Conservation (phyloP, 2,888 invertebrate genomes). For the Nezara viridula region DNA sequence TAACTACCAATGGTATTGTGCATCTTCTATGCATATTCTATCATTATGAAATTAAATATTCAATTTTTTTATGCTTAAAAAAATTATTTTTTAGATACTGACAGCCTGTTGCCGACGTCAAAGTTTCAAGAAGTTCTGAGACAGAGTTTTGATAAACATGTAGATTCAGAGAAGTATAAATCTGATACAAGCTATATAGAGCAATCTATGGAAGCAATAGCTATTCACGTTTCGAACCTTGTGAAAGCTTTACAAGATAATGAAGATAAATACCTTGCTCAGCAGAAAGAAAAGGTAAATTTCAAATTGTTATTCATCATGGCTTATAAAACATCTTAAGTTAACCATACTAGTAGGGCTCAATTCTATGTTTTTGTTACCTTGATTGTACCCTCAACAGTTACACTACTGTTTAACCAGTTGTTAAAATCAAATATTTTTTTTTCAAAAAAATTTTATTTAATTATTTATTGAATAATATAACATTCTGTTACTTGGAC, state of each 20-base stretch:
- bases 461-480: too few species aligned
- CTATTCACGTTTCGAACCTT: conserved; percentile 66
- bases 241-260: conserved; percentile 66
- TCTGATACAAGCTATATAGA: conserved; percentile 65
- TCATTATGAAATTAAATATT: neutral
- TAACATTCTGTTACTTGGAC: too few species aligned
- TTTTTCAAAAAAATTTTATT: too few species aligned
- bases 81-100: conserved; percentile 60
- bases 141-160: conserved; percentile 63
- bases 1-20: conserved; percentile 49
- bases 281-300: conserved; percentile 64
- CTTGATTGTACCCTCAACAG: neutral
- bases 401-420: too few species aligned
- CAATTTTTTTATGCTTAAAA: neutral
- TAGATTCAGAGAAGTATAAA: conserved; percentile 62
- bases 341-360: neutral
- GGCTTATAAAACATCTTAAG: neutral
- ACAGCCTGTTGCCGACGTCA: conserved; percentile 57
- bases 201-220: conserved; percentile 65
- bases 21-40: neutral
- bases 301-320: neutral
- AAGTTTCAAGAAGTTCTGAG: conserved; percentile 61
- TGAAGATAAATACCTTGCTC: conserved; percentile 65
- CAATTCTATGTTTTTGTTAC: neutral
- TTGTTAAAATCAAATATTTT: too few species aligned